Evolutionary conservation across 1,140 invertebrate species (phyloP), one percentile per base, ranked within the genome.

Genomic region (Monomorium pharaonis): DNA sequence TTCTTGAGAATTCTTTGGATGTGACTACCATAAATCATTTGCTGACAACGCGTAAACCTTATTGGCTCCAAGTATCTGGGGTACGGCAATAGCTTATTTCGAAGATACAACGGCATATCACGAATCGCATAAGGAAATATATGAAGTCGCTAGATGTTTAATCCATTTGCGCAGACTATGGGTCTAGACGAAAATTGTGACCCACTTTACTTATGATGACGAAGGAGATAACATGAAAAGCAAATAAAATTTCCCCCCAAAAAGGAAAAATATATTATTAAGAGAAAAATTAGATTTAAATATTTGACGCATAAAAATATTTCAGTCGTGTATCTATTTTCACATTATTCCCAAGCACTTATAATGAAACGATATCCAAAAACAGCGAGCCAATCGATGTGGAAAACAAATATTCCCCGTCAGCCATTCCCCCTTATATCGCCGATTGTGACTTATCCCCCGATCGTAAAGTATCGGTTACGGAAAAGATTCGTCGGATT

Each of bases 21-120:
- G 27, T 27, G 58, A 58, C 67, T 56, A 83, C n/a, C 78, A 72
- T 83, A 83, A 83, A 83, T 83, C 78, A 83, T 83, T 83, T 72
- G 67, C 72, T 83, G 67, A 83, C 67, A 80, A 54, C 33, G 77
- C 63, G 27, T 47, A 72, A 83, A 74, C 12, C 51, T 83, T 58
- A 72, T 83, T 72, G 37, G 67, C 24, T 72, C 78, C 65, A 37
- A 44, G 27, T 58, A 83, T 83, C 51, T 74, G 16, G 78, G 37
- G 2, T 83, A 58, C 3, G 42, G 7, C 44, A n/a, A 67, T 80
- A 67, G 21, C 44, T 42, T 56, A 47, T 33, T 69, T 69, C 42
- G 21, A 18, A 54, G 30, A 69, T 80, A 67, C 47, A 21, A 24
- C 37, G 14, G n/a, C 37, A 49, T 51, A 65, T 42, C 21, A 47